Evolutionary conservation across 2,113 vertebrate species (phyloP).

Genomic region (Grus americana): DNA sequence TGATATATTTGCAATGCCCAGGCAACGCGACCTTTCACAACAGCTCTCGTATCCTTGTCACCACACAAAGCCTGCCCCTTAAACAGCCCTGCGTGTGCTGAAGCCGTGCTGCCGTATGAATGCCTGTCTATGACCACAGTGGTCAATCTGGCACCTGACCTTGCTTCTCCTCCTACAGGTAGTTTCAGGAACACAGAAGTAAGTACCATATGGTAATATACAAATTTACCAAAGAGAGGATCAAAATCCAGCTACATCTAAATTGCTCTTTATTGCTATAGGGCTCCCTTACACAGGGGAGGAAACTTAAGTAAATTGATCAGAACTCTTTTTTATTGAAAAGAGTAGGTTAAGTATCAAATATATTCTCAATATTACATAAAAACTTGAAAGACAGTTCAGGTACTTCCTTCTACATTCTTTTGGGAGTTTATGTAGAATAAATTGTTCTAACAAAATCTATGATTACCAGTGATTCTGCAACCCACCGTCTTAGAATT

Average conservation of each 20-base stretch:
- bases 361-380: not conserved
- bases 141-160: rapidly evolving
- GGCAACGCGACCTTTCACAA: not conserved
- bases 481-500: not conserved
- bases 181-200: not conserved
- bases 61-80: rapidly evolving
- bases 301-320: not conserved
- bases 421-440: not conserved
- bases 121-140: rapidly evolving
- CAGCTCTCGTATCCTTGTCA: rapidly evolving
- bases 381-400: not conserved
- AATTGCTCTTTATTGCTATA: not conserved
- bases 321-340: not conserved
- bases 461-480: not conserved
- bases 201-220: not conserved
- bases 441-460: constrained; percentile 8
- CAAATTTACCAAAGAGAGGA: not conserved
- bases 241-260: not conserved
- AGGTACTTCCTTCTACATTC: not conserved
- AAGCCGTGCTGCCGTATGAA: rapidly evolving
- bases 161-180: not conserved
- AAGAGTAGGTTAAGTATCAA: not conserved
- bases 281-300: not conserved
- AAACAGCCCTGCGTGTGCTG: not conserved
- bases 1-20: rapidly evolving